phyloP scores from a whole-genome alignment of 2,113 vertebrate genomes.

The Andinoacara biseriatus region DNA sequence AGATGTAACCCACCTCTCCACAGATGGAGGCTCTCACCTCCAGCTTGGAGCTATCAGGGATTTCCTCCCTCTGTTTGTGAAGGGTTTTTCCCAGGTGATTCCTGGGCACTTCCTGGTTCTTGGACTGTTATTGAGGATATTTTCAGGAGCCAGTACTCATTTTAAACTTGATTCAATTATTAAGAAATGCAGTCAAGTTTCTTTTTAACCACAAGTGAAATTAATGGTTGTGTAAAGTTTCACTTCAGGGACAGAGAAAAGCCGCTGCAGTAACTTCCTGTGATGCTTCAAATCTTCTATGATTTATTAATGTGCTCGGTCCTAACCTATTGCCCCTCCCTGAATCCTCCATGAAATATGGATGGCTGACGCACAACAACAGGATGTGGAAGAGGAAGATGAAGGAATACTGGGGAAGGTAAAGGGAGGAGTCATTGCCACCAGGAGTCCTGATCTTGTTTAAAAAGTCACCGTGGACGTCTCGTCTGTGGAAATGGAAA shows the following conservation, averaged over 20 bases:
- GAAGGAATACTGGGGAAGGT: conserved; percentile 15
- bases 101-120: neutral
- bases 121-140: neutral
- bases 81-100: neutral
- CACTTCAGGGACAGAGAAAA: neutral
- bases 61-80: conserved; percentile 24
- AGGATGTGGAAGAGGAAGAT: conserved; percentile 60
- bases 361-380: conserved; percentile 56
- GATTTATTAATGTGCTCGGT: conserved; percentile 63
- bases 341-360: conserved; percentile 66
- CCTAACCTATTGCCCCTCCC: conserved; percentile 44
- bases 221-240: neutral
- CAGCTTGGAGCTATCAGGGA: conserved; percentile 17
- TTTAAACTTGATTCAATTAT: neutral
- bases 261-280: neutral
- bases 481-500: conserved; percentile 1
- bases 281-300: conserved; percentile 27
- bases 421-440: neutral
- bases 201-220: neutral
- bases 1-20: conserved; percentile 3
- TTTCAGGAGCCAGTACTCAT: neutral
- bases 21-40: conserved; percentile 28
- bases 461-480: conserved; percentile 12
- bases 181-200: neutral
- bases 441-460: conserved; percentile 42